Percentiles rank a stretch among this genome's conserved stretches.
These are phyloP conservation scores for Campylorhamphus procurvoides DNA, from an alignment of 2,113 vertebrate species.

Conservation along the genomic window DNA sequence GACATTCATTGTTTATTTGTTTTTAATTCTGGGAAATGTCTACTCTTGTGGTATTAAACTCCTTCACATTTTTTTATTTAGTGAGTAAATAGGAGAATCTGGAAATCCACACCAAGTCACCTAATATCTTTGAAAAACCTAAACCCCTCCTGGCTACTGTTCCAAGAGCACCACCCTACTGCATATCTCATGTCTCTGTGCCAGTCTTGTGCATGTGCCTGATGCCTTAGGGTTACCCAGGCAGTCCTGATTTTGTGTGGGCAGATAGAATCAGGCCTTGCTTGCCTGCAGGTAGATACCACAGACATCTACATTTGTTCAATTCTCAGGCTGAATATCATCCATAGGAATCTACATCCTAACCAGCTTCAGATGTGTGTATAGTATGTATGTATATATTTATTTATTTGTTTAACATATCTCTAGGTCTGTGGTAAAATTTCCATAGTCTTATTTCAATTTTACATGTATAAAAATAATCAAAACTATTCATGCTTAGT, in stretches of 20 bases:
- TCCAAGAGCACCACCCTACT: neutral
- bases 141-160: neutral
- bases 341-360: neutral
- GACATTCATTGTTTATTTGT: neutral
- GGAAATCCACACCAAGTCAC: neutral
- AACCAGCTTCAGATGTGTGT: neutral
- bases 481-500: neutral
- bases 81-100: neutral
- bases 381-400: neutral
- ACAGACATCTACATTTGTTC: neutral
- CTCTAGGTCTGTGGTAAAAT: neutral
- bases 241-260: fast-evolving
- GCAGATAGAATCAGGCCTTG: neutral
- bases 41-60: neutral
- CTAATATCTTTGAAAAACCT: neutral
- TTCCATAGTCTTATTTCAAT: neutral
- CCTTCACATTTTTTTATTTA: neutral
- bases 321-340: neutral
- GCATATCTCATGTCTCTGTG: no score
- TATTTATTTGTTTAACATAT: neutral
- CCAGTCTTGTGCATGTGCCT: neutral
- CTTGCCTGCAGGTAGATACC: neutral
- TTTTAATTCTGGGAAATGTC: neutral
- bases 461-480: neutral
- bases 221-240: neutral